Conservation (phyloP, 2,797 vertebrate genomes). For the Alca torda region DNA sequence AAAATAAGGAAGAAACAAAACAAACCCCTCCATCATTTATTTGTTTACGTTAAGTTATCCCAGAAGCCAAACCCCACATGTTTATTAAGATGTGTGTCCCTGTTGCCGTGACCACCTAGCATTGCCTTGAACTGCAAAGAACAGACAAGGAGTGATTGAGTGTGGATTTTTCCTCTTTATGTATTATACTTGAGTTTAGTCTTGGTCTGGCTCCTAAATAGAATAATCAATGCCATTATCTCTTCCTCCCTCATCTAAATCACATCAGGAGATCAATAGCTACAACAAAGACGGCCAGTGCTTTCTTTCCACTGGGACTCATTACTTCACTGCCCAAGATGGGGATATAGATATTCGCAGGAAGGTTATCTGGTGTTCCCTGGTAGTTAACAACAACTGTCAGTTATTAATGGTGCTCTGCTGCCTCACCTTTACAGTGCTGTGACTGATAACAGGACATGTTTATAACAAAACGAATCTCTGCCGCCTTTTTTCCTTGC, state of each 20-base stretch:
- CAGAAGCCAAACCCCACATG: constrained; percentile 14
- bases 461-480: constrained; percentile 16
- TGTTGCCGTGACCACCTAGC: constrained; percentile 26
- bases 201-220: constrained; percentile 78
- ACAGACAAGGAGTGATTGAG: constrained; percentile 67
- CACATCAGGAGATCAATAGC: constrained; percentile 82
- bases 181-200: constrained; percentile 76
- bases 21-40: neutral
- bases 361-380: constrained; percentile 75
- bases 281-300: constrained; percentile 77
- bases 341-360: constrained; percentile 67
- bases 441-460: neutral
- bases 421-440: constrained; percentile 27
- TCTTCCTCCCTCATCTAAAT: constrained; percentile 83
- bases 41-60: neutral
- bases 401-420: constrained; percentile 67
- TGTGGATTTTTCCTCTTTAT: constrained; percentile 45
- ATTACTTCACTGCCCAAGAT: constrained; percentile 76
- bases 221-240: constrained; percentile 86
- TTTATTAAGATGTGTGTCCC: constrained; percentile 69
- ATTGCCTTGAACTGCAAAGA: constrained; percentile 50
- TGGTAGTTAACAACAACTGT: constrained; percentile 77
- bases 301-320: constrained; percentile 78
- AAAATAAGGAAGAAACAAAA: neutral
- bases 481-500: neutral